Percentiles rank a stretch among this genome's conserved stretches.
phyloP scores from a whole-genome alignment of 2,113 vertebrate species.

The Athene noctua region DNA sequence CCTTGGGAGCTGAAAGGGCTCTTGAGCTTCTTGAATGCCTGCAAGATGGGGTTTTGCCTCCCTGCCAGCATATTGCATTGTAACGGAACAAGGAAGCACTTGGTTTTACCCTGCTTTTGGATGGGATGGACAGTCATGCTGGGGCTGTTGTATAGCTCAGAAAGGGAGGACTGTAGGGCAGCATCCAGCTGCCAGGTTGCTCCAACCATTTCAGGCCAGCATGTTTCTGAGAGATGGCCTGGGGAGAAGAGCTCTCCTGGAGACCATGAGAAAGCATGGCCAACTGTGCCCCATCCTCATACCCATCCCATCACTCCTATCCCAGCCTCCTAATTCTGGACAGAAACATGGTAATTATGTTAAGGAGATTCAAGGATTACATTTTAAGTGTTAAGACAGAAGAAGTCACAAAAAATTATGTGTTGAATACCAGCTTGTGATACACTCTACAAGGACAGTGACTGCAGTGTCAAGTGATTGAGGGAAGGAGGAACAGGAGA shows the following conservation, averaged over 20 bases:
- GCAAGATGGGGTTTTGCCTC: background rate
- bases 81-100: rapidly evolving
- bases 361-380: background rate
- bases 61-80: background rate
- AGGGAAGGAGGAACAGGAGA: background rate
- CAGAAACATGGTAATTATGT: background rate
- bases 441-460: background rate
- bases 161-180: background rate
- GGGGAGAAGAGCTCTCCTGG: background rate
- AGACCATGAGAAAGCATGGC: background rate
- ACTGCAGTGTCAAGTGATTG: background rate
- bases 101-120: background rate
- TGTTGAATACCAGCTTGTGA: background rate
- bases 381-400: background rate
- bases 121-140: background rate
- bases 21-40: background rate
- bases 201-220: background rate
- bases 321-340: background rate
- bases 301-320: background rate
- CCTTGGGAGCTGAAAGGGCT: background rate
- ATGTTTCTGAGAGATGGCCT: background rate
- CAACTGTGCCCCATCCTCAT: background rate
- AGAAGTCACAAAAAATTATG: background rate
- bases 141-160: background rate
- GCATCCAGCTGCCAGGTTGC: background rate